These are phyloP conservation scores for Pampusana beccarii DNA, from an alignment of 2,113 vertebrate species.

Conservation along the genomic window DNA sequence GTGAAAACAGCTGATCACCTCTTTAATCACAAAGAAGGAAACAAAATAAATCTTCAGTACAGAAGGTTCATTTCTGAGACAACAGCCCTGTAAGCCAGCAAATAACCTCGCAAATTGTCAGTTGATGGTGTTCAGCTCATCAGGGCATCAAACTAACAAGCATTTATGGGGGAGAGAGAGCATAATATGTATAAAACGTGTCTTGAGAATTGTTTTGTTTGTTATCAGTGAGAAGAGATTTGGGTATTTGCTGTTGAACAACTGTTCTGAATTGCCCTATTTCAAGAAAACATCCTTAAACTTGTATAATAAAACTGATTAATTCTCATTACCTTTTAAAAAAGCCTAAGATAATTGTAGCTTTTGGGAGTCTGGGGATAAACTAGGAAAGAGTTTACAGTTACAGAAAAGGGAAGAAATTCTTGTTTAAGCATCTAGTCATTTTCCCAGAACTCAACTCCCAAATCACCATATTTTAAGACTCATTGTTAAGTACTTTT, in stretches of 20 bases:
- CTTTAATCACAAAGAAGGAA: background rate
- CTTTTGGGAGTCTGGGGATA: background rate
- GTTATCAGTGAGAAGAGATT: background rate
- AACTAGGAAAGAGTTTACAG: background rate
- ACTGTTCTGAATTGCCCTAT: background rate
- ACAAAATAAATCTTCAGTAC: background rate
- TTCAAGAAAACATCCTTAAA: background rate
- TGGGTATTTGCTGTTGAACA: background rate
- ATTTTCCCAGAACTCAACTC: background rate
- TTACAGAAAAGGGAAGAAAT: background rate
- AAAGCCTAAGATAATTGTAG: background rate
- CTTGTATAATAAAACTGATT: background rate
- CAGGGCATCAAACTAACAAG: background rate
- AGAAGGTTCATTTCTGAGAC: background rate
- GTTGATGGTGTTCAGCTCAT: background rate
- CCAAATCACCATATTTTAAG: background rate
- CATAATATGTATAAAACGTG: fast-evolving
- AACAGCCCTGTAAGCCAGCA: background rate
- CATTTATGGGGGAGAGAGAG: fast-evolving
- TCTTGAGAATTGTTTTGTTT: background rate
- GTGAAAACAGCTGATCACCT: background rate
- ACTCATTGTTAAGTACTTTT: background rate
- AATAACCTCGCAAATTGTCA: background rate
- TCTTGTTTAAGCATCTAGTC: background rate
- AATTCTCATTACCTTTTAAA: background rate